phyloP scores from a whole-genome alignment of 2,888 invertebrate species.

The Endotricha flammealis region DNA sequence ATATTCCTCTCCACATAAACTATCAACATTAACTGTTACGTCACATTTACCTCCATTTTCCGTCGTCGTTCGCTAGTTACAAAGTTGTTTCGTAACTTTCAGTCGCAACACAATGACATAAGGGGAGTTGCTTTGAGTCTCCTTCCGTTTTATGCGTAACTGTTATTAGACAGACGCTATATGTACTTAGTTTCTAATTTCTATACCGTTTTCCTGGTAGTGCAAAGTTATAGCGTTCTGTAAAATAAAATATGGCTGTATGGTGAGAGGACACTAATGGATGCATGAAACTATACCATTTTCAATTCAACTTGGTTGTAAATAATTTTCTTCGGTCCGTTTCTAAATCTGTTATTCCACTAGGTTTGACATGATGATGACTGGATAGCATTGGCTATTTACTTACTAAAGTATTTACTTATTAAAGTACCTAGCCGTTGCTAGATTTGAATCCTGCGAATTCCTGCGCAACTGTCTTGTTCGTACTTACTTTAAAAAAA shows the following conservation, averaged over 20 bases:
- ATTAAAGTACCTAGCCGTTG: too few relatives aligned
- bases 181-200: conserved; percentile 36
- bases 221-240: conserved; percentile 25
- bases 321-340: too few relatives aligned
- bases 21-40: conserved; percentile 37
- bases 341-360: too few relatives aligned
- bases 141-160: conserved; percentile 53
- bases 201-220: conserved; percentile 34
- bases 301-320: too few relatives aligned
- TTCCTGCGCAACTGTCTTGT: too few relatives aligned
- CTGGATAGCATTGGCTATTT: too few relatives aligned
- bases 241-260: conserved; percentile 26
- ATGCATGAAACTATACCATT: too few relatives aligned
- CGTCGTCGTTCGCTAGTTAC: conserved; percentile 45
- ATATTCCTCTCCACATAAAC: conserved; percentile 21
- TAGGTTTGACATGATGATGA: too few relatives aligned
- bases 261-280: not conserved
- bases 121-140: conserved; percentile 47
- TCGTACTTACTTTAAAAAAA: too few relatives aligned
- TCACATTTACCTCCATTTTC: conserved; percentile 47
- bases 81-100: conserved; percentile 54
- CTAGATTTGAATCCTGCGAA: too few relatives aligned
- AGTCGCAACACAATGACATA: conserved; percentile 51
- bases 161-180: conserved; percentile 47
- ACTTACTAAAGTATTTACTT: too few relatives aligned